Evolutionary conservation across 2,797 vertebrate genomes (phyloP), one percentile per base, ranked within the genome.

Genomic region (Hirundo rustica): DNA sequence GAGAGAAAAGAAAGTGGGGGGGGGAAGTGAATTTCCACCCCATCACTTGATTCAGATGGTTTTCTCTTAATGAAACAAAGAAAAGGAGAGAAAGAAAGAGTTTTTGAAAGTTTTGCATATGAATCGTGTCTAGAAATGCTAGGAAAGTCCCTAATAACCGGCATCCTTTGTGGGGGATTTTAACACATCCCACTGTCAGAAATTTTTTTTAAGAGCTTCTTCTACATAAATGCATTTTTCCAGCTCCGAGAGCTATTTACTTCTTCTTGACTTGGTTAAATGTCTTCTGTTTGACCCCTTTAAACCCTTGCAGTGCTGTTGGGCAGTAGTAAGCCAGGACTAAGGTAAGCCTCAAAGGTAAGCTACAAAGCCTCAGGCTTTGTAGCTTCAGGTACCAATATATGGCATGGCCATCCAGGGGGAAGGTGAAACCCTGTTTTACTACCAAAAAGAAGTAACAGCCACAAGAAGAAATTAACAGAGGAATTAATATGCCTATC

Each of bases 101-200:
- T 32, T 79, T 84, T 61, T 21, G 9, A 64, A 70, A 48, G 44
- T 64, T 95, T 75, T 96, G 67, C 85, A 32, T 77, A 71, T 88
- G 71, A 92, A 84, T 57, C 84, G 64, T 87, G 84, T 91, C 87
- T 92, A 78, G 92, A 96, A 95, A 92, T 20, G 20, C 47, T 47
- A 92, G 95, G 92, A 88, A 97, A 97, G 96, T 96, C 92, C 96
- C 92, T 32, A 60, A 47, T 70, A 62, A 47, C 80, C 23, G 51
- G 78, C 84, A 72, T 84, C 77, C 72, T 74, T 82, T 58, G 36
- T 47, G 50, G 95, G 93, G 94, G 78, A 92, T 92, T 96, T 94
- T 93, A 93, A 81, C 88, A 90, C 84, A 89, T 92, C 55, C 57
- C 72, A 53, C 95, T 92, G 45, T 80, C 84, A 92, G 57, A 83